A percentile compares a stretch with the other conserved stretches of the same genome.
phyloP scores from a whole-genome alignment of 2,888 invertebrate species.

The Dynastes hyllus region DNA sequence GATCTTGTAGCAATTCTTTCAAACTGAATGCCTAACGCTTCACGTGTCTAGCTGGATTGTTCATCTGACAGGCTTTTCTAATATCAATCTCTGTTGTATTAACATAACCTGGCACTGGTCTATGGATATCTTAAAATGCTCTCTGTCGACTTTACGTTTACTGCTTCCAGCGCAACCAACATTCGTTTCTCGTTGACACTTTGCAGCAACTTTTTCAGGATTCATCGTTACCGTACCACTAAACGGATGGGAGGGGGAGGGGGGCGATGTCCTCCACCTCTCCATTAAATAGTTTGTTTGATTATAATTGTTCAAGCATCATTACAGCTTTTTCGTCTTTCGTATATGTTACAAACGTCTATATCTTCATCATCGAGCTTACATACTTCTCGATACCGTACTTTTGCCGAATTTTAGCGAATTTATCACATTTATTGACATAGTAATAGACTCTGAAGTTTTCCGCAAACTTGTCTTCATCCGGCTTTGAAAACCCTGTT shows the following conservation, averaged over 20 bases:
- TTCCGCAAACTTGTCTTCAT: slow-evolving; percentile 3
- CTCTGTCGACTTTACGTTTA: slow-evolving; percentile 69
- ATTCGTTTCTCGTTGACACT: slow-evolving; percentile 74
- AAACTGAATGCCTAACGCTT: slow-evolving; percentile 98
- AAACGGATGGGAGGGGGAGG: slow-evolving; percentile 15
- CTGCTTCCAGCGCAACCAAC: slow-evolving; percentile 68
- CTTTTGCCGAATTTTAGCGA: slow-evolving; percentile 7
- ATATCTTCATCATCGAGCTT: slow-evolving; percentile 41
- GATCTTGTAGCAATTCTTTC: slow-evolving; percentile 94
- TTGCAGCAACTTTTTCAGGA: slow-evolving; percentile 77
- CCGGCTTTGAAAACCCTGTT: slow-evolving; percentile 18
- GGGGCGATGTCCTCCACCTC: slow-evolving; percentile 46
- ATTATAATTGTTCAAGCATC: slow-evolving; percentile 2
- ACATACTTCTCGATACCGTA: neutral
- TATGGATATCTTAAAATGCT: slow-evolving; percentile 90
- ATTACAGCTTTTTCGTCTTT: slow-evolving; percentile 24
- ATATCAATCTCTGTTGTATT: too few species aligned
- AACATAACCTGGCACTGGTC: too few species aligned
- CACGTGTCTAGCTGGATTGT: slow-evolving; percentile 75
- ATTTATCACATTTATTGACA: slow-evolving; percentile 40
- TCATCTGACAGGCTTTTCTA: slow-evolving; percentile 64
- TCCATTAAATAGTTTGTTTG: slow-evolving; percentile 31
- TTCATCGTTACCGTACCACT: slow-evolving; percentile 80
- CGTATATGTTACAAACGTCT: neutral
- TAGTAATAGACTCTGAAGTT: slow-evolving; percentile 23